These are phyloP conservation scores for Lophius piscatorius DNA, from an alignment of 2,113 vertebrate genomes.

Conservation along the genomic window DNA sequence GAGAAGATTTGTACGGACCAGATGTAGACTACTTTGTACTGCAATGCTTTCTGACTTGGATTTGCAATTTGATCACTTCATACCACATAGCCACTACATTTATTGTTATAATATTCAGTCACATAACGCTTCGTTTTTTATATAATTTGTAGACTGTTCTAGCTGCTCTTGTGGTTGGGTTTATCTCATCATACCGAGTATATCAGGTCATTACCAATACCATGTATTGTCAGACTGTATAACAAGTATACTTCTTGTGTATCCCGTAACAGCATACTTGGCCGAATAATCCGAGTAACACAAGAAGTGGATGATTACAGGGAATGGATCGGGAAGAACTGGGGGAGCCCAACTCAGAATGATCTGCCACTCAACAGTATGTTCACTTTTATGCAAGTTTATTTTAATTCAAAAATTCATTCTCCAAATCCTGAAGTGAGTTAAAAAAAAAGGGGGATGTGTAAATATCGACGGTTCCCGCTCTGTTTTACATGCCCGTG, in stretches of 20 bases:
- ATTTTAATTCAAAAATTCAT: background rate
- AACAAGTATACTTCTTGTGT: background rate
- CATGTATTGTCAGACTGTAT: background rate
- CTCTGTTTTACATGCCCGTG: too few species aligned
- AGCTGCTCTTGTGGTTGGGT: too few species aligned
- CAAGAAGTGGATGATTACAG: slow-evolving; percentile 95
- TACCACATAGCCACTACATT: too few species aligned
- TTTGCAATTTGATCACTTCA: too few species aligned
- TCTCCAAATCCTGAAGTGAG: background rate
- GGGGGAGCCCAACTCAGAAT: slow-evolving; percentile 86
- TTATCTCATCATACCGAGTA: background rate
- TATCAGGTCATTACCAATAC: background rate
- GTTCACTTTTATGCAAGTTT: slow-evolving; percentile 19
- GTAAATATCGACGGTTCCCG: background rate
- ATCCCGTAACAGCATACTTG: slow-evolving; percentile 85
- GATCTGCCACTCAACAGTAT: slow-evolving; percentile 88
- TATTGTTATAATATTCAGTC: too few species aligned
- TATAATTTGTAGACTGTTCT: too few species aligned
- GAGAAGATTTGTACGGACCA: background rate
- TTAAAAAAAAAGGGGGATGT: background rate
- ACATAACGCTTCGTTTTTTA: too few species aligned
- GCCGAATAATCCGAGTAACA: slow-evolving; percentile 95
- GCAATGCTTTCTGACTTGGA: too few species aligned
- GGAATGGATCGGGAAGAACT: slow-evolving; percentile 94
- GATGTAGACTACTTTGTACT: background rate